Evolutionary conservation across 2,113 vertebrate species (phyloP).

Genomic region (Scomber colias): DNA sequence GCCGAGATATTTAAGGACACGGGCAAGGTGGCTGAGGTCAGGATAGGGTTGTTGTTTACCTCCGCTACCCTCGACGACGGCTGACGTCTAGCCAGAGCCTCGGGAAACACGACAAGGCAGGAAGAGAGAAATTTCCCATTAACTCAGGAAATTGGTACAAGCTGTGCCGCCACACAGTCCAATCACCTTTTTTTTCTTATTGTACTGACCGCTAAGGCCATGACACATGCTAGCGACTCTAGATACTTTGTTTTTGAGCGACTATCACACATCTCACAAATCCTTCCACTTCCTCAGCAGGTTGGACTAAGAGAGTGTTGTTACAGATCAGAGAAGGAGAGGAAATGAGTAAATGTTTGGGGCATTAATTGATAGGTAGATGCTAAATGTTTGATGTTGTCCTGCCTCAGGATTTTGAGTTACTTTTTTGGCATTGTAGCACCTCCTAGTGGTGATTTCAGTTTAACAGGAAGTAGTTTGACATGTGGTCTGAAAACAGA

Average conservation of each 20-base stretch:
- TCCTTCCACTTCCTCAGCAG: constrained; percentile 3
- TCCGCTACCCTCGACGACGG: background rate
- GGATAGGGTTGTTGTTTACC: constrained; percentile 37
- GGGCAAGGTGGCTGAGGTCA: background rate
- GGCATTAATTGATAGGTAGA: too few species aligned
- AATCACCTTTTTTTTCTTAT: constrained; percentile 67
- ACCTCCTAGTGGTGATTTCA: too few species aligned
- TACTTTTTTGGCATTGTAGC: too few species aligned
- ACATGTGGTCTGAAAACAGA: too few species aligned
- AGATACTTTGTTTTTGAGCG: constrained; percentile 57
- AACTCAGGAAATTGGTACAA: constrained; percentile 81
- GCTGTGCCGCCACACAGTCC: constrained; percentile 72
- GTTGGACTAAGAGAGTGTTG: background rate
- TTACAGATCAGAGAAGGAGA: background rate
- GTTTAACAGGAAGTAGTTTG: too few species aligned
- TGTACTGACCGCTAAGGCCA: constrained; percentile 26
- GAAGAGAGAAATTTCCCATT: constrained; percentile 76
- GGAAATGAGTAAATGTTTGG: too few species aligned
- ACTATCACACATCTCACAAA: constrained; percentile 22
- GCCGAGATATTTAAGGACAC: constrained; percentile 43
- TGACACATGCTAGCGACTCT: constrained; percentile 34
- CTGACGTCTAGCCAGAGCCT: background rate
- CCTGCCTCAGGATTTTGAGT: too few species aligned
- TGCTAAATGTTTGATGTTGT: too few species aligned
- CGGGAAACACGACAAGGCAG: constrained; percentile 45